A percentile compares a stretch with the other conserved stretches of the same genome.
Conservation (phyloP, 1,140 invertebrate species). For the Papilio dardanus region DNA sequence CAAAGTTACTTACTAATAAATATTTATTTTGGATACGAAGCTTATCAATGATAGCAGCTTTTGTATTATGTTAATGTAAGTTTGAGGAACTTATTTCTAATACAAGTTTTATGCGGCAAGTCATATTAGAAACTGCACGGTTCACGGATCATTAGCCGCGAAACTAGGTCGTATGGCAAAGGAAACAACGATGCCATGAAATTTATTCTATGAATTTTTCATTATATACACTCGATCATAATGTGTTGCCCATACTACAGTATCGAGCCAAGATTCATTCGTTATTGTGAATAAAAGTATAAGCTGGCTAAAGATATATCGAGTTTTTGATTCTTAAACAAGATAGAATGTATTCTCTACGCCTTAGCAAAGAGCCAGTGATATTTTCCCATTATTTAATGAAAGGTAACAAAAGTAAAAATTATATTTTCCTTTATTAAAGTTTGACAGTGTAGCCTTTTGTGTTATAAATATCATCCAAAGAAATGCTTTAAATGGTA, state of each 20-base stretch:
- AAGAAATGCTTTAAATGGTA: too few species aligned
- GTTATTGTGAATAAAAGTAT: neutral
- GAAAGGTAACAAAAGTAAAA: too few species aligned
- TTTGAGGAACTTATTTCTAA: conserved; percentile 5
- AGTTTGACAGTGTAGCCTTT: too few species aligned
- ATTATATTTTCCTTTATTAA: too few species aligned
- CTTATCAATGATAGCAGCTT: neutral
- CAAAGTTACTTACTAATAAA: neutral
- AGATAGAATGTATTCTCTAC: too few species aligned
- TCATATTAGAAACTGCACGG: conserved; percentile 16
- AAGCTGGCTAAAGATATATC: neutral
- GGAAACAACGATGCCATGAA: conserved; percentile 22
- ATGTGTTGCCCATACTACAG: conserved; percentile 8
- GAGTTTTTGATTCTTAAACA: too few species aligned
- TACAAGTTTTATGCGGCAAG: conserved; percentile 5
- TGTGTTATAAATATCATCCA: too few species aligned
- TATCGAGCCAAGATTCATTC: conserved; percentile 6
- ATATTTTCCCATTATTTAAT: too few species aligned
- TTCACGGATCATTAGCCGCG: conserved; percentile 17
- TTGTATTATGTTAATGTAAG: conserved; percentile 15
- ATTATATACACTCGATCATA: conserved; percentile 19
- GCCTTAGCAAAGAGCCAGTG: neutral
- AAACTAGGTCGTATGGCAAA: conserved; percentile 26
- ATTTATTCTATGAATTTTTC: conserved; percentile 27
- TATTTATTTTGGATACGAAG: neutral